These are phyloP conservation scores for Halcyon senegalensis DNA, from an alignment of 2,113 vertebrate genomes.

Conservation along the genomic window DNA sequence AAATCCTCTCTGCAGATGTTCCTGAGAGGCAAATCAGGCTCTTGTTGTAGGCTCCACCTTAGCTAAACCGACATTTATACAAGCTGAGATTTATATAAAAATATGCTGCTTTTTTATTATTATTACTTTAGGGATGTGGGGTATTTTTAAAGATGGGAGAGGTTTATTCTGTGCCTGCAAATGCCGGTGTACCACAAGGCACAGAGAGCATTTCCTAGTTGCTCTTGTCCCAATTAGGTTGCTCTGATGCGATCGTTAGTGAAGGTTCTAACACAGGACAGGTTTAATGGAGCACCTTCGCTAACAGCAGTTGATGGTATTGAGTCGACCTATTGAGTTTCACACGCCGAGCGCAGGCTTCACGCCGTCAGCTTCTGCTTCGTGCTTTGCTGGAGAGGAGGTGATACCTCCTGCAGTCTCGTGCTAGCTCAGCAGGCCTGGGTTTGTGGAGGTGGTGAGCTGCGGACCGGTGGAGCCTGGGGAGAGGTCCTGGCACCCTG, in stretches of 20 bases:
- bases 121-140: not conserved
- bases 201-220: not conserved
- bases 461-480: accelerated
- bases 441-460: not conserved
- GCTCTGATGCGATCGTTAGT: not conserved
- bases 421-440: accelerated
- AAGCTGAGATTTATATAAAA: not conserved
- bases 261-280: not conserved
- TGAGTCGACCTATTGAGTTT: not conserved
- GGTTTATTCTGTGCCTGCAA: not conserved
- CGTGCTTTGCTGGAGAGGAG: not conserved
- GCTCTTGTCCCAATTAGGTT: not conserved
- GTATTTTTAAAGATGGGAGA: not conserved
- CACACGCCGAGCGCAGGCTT: accelerated
- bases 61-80: not conserved
- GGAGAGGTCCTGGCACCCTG: not conserved
- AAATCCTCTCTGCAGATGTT: not conserved
- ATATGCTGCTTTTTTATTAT: not conserved
- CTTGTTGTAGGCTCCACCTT: not conserved
- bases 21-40: not conserved
- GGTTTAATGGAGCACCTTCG: not conserved
- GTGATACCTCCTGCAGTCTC: not conserved
- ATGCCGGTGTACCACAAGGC: not conserved
- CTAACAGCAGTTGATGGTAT: not conserved
- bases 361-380: not conserved